A percentile compares a stretch with the other conserved stretches of the same genome.
Evolutionary conservation across 2,113 vertebrate species (phyloP).

Genomic region (Triplophysa siluroides): DNA sequence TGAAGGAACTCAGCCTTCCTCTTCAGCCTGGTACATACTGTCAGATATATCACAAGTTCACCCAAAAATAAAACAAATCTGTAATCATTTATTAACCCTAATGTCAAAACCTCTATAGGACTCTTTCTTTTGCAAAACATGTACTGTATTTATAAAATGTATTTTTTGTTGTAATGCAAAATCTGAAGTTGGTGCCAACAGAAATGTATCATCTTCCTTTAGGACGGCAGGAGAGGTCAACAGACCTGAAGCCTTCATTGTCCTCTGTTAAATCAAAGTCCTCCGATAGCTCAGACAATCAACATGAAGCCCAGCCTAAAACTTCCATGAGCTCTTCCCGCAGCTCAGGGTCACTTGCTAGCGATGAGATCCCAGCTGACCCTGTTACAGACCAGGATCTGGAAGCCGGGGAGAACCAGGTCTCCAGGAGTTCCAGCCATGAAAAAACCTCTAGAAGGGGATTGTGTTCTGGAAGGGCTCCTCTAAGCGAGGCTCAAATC

Average conservation of each 20-base stretch:
- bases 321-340: slow-evolving; percentile 54
- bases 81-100: not conserved
- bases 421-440: slow-evolving; percentile 30
- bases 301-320: slow-evolving; percentile 60
- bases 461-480: slow-evolving; percentile 62
- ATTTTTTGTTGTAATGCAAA: too few species aligned
- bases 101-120: not conserved
- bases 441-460: slow-evolving; percentile 64
- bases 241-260: slow-evolving; percentile 63
- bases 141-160: too few species aligned
- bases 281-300: slow-evolving; percentile 60
- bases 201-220: not conserved
- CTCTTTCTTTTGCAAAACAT: too few species aligned
- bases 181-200: not conserved
- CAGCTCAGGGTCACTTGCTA: slow-evolving; percentile 46
- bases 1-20: slow-evolving; percentile 80
- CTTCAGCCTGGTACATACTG: slow-evolving; percentile 73
- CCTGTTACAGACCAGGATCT: slow-evolving; percentile 46
- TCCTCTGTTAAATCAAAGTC: slow-evolving; percentile 59
- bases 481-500: slow-evolving; percentile 74
- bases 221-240: slow-evolving; percentile 69
- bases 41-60: too few species aligned
- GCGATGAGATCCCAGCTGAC: slow-evolving; percentile 34
- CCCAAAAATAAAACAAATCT: too few species aligned
- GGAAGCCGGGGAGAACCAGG: slow-evolving; percentile 45